phyloP scores from a whole-genome alignment of 2,888 invertebrate genomes.

The Eristalis pertinax region DNA sequence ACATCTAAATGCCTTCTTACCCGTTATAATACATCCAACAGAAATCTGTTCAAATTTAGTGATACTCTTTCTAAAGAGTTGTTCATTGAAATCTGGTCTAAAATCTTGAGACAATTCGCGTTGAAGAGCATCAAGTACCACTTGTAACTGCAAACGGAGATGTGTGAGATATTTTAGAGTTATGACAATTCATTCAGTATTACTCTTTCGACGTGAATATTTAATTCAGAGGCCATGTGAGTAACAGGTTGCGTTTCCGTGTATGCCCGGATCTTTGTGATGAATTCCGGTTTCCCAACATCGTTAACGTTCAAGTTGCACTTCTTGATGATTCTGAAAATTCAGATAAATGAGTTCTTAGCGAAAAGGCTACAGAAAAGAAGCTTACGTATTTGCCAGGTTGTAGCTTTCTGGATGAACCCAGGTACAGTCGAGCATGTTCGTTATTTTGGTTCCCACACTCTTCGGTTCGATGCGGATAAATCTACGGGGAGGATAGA shows the following conservation, averaged over 20 bases:
- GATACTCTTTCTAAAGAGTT: constrained; percentile 88
- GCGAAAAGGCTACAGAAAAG: too few relatives aligned
- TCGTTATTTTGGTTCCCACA: constrained; percentile 76
- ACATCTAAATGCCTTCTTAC: constrained; percentile 76
- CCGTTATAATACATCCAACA: constrained; percentile 85
- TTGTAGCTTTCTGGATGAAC: constrained; percentile 96
- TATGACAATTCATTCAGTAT: constrained; percentile 77
- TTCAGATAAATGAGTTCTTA: too few relatives aligned
- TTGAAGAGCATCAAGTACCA: constrained; percentile 85
- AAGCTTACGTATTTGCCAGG: constrained; percentile 84
- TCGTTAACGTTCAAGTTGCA: constrained; percentile 78
- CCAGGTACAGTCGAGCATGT: constrained; percentile 88
- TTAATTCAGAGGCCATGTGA: constrained; percentile 82
- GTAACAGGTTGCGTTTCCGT: constrained; percentile 74
- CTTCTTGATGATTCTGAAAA: constrained; percentile 78
- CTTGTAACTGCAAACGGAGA: constrained; percentile 76
- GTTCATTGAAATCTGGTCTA: constrained; percentile 85
- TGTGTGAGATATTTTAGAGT: not conserved
- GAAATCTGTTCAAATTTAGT: constrained; percentile 86
- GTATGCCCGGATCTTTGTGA: constrained; percentile 78
- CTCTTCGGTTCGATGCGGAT: constrained; percentile 81
- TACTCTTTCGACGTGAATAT: constrained; percentile 84
- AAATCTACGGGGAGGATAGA: constrained; percentile 74
- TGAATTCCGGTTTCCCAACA: constrained; percentile 81
- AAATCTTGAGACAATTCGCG: constrained; percentile 86